Percentiles rank a stretch among this genome's conserved stretches.
These are phyloP conservation scores for Cichladusa arquata DNA, from an alignment of 2,113 vertebrate genomes.

Conservation along the genomic window DNA sequence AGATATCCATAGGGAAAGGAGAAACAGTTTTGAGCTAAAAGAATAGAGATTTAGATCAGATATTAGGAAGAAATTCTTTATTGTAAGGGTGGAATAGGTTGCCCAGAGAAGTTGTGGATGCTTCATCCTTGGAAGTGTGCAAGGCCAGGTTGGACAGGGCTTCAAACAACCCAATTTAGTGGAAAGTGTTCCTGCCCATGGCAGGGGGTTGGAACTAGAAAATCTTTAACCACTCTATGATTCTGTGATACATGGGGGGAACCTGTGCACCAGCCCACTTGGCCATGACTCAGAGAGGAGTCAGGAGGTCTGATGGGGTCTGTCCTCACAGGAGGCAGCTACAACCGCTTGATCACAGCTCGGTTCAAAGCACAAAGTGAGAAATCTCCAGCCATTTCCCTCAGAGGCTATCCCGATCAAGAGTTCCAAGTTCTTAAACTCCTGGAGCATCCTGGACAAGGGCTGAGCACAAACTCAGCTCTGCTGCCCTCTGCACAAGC, in stretches of 20 bases:
- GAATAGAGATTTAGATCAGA: background rate
- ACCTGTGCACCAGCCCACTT: background rate
- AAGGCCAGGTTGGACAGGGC: background rate
- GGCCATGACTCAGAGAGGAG: background rate
- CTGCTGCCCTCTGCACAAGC: background rate
- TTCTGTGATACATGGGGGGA: background rate
- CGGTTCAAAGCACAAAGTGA: background rate
- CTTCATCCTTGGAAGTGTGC: background rate
- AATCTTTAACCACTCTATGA: background rate
- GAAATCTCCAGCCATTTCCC: background rate
- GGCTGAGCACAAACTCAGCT: background rate
- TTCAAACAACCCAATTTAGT: background rate
- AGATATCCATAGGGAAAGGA: background rate
- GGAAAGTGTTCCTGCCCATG: background rate
- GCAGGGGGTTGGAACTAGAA: background rate
- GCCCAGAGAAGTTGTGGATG: background rate
- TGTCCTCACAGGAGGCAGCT: background rate
- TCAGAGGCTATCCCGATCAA: background rate
- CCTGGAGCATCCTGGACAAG: background rate
- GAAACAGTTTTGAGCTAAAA: background rate
- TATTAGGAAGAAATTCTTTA: background rate
- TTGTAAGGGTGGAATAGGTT: background rate
- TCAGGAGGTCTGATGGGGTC: background rate
- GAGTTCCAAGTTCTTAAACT: background rate
- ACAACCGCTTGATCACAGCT: rapidly evolving